Conservation (phyloP, 2,888 invertebrate genomes). For the Caradrina kadenii region DNA sequence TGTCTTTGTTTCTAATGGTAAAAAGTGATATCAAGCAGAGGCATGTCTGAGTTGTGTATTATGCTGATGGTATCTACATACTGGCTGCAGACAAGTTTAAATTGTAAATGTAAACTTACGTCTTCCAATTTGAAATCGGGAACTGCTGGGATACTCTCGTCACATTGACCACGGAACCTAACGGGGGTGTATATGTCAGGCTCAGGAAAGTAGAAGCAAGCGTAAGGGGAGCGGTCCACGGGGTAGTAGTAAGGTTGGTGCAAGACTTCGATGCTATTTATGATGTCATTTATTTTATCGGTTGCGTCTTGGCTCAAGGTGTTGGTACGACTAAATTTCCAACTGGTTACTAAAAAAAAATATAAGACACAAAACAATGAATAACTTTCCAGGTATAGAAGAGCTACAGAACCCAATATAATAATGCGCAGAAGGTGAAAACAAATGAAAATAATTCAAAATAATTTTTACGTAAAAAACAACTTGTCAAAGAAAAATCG, state of each 20-base stretch:
- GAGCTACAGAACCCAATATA: no score
- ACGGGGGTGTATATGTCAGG: slow-evolving; percentile 39
- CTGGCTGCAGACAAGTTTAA: background rate
- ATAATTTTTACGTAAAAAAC: no score
- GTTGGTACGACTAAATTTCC: slow-evolving; percentile 75
- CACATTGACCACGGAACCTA: slow-evolving; percentile 58
- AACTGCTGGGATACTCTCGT: slow-evolving; percentile 50
- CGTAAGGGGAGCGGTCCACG: slow-evolving; percentile 66
- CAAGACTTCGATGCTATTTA: slow-evolving; percentile 66
- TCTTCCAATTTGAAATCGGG: slow-evolving; percentile 44
- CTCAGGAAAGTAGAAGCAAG: slow-evolving; percentile 64
- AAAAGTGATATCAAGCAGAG: background rate
- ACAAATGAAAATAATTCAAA: no score
- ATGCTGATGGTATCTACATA: background rate
- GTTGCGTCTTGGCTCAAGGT: slow-evolving; percentile 62
- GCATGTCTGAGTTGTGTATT: no score
- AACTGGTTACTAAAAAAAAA: slow-evolving; percentile 72
- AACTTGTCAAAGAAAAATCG: no score
- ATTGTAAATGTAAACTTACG: slow-evolving; percentile 49
- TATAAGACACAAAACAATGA: background rate
- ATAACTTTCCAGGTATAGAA: background rate
- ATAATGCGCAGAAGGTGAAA: no score
- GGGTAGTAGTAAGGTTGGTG: slow-evolving; percentile 69
- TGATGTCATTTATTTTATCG: slow-evolving; percentile 64
- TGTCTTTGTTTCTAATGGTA: no score